These are phyloP conservation scores for Oxystoma pomonae DNA, from an alignment of 2,888 invertebrate species.

Conservation along the genomic window DNA sequence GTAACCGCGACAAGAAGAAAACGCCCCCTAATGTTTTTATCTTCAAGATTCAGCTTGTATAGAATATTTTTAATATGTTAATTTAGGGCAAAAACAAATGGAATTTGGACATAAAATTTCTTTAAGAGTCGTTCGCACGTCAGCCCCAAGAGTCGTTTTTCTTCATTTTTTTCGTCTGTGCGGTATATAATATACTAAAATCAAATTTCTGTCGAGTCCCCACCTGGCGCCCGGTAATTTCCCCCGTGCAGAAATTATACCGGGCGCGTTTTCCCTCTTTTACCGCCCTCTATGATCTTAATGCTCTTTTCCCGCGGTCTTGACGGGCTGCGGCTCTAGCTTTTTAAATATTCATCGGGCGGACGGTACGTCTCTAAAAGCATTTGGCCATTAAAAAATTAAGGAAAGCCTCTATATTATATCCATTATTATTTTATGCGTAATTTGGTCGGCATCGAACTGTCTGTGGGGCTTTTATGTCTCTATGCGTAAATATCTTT, in stretches of 20 bases:
- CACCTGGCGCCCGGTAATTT: constrained; percentile 25
- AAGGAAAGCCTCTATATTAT: constrained; percentile 47
- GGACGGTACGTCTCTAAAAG: constrained; percentile 56
- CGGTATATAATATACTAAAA: neutral
- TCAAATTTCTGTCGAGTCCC: constrained; percentile 17
- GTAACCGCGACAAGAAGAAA: no score
- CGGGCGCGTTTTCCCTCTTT: constrained; percentile 38
- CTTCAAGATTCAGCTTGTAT: no score
- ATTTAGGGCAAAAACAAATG: no score
- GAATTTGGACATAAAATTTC: no score
- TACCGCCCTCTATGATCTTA: constrained; percentile 37
- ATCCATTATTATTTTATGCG: constrained; percentile 47
- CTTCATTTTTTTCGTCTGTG: neutral
- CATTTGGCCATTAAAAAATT: constrained; percentile 63
- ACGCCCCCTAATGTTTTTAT: no score
- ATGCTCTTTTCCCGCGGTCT: constrained; percentile 25
- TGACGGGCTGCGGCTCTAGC: neutral
- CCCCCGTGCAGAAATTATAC: constrained; percentile 35
- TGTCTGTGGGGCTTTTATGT: no score
- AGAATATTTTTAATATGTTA: no score
- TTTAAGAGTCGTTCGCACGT: neutral
- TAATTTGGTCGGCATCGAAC: neutral
- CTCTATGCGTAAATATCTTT: no score
- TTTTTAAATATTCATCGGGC: constrained; percentile 46
- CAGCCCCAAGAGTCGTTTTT: neutral